A percentile compares a stretch with the other conserved stretches of the same genome.
Evolutionary conservation across 1,140 invertebrate genomes (phyloP).

Genomic region (Drosophila erecta): DNA sequence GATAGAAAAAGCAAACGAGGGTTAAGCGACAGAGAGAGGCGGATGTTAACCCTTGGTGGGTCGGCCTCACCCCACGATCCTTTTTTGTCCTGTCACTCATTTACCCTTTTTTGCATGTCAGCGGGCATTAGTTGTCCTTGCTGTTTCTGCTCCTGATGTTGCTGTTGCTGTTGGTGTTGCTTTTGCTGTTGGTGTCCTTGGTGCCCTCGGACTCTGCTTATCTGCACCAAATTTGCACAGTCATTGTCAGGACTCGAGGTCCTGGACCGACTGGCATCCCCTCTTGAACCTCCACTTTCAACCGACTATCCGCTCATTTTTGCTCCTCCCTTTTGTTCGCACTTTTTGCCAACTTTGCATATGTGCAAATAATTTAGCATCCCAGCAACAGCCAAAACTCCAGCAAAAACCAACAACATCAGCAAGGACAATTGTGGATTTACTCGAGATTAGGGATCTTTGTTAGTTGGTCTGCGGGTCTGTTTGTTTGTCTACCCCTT

Average conservation of each 20-base stretch:
- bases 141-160: conserved; percentile 20
- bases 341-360: conserved; percentile 81
- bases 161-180: conserved; percentile 2
- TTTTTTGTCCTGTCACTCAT: conserved; percentile 73
- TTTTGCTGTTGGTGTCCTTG: conserved; percentile 27
- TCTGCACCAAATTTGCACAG: conserved; percentile 80
- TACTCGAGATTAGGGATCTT: conserved; percentile 80
- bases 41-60: conserved; percentile 45
- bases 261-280: conserved; percentile 18
- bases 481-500: conserved; percentile 44
- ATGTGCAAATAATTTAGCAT: conserved; percentile 80
- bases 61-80: conserved; percentile 18
- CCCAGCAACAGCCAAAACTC: conserved; percentile 9
- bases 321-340: conserved; percentile 50
- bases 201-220: conserved; percentile 74
- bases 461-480: conserved; percentile 63
- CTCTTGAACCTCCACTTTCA: conserved; percentile 21
- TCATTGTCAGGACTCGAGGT: conserved; percentile 67
- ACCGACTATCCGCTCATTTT: conserved; percentile 45
- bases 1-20: conserved; percentile 37
- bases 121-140: conserved; percentile 75
- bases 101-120: conserved; percentile 82
- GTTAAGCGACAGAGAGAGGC: conserved; percentile 28
- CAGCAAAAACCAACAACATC: conserved; percentile 25
- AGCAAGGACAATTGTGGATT: conserved; percentile 68